These are phyloP conservation scores for Gouania willdenowi DNA, from an alignment of 2,797 vertebrate species.

Conservation along the genomic window DNA sequence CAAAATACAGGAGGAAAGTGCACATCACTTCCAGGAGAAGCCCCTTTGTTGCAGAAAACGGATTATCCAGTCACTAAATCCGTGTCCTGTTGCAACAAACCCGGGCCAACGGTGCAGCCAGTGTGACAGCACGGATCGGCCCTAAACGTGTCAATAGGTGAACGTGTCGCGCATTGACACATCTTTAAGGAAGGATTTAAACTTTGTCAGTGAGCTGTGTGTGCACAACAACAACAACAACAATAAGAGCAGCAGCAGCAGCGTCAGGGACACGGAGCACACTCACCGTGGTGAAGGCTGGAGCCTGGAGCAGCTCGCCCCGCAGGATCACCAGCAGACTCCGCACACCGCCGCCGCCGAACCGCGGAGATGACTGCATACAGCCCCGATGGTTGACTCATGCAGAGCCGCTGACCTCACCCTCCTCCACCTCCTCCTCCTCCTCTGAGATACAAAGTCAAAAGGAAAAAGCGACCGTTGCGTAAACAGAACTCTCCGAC, in stretches of 20 bases:
- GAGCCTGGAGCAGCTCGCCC: constrained; percentile 12
- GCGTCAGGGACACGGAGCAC: not conserved
- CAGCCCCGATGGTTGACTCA: constrained; percentile 79
- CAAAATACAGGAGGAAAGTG: not conserved
- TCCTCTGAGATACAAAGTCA: constrained; percentile 29
- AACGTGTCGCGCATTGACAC: no score
- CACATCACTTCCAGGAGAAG: constrained; percentile 55
- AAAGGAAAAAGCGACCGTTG: constrained; percentile 27
- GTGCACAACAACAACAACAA: no score
- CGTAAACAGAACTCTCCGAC: constrained; percentile 28
- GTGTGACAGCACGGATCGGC: not conserved
- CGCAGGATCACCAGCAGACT: no score
- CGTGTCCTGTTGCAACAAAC: constrained; percentile 55
- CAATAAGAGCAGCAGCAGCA: no score
- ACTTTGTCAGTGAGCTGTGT: not conserved
- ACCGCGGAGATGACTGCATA: constrained; percentile 67
- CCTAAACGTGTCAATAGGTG: constrained; percentile 38
- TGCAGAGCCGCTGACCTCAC: constrained; percentile 78
- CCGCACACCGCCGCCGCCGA: constrained; percentile 31
- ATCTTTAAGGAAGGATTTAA: no score
- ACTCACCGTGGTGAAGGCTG: constrained; percentile 60
- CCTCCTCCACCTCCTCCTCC: not conserved
- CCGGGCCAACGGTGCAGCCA: constrained; percentile 38
- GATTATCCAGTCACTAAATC: constrained; percentile 71
- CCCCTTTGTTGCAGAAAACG: constrained; percentile 76